These are phyloP conservation scores for Hydrozoanthus tunicans DNA, from an alignment of 64 coral and sea anemone species.

Conservation along the genomic window DNA sequence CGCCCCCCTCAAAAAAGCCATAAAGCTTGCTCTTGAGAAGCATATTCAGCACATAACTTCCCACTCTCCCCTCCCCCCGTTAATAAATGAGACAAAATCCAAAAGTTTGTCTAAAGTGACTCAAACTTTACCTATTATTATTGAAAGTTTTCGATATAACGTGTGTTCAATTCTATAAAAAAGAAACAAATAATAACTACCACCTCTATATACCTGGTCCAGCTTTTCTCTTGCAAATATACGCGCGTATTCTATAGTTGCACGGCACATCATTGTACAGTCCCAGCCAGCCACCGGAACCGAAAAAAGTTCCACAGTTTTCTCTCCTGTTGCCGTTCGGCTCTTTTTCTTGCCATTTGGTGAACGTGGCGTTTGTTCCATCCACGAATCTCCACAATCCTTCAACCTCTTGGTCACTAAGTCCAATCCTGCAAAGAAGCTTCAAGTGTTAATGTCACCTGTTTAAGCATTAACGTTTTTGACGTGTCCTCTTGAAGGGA, in stretches of 20 bases:
- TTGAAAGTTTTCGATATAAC: too few species aligned
- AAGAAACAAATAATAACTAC: too few species aligned
- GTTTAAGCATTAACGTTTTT: background rate
- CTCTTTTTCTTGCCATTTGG: background rate
- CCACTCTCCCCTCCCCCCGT: too few species aligned
- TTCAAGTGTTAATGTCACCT: background rate
- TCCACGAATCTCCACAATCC: background rate
- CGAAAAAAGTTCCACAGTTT: conserved; percentile 2
- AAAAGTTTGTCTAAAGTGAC: too few species aligned
- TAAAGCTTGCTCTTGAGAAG: too few species aligned
- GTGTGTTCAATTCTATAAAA: too few species aligned
- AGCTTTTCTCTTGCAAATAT: background rate
- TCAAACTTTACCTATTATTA: too few species aligned
- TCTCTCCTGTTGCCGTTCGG: background rate
- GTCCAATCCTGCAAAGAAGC: background rate
- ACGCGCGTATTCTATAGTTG: background rate
- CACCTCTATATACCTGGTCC: background rate
- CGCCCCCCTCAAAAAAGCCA: too few species aligned
- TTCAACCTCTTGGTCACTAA: background rate
- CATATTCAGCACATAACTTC: too few species aligned
- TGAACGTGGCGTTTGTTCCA: background rate
- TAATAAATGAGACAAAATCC: too few species aligned
- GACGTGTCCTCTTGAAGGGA: background rate
- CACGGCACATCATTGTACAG: conserved; percentile 1
- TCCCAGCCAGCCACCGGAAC: background rate